Evolutionary conservation across 2,113 vertebrate species (phyloP).

Genomic region (Megaceryle maxima): DNA sequence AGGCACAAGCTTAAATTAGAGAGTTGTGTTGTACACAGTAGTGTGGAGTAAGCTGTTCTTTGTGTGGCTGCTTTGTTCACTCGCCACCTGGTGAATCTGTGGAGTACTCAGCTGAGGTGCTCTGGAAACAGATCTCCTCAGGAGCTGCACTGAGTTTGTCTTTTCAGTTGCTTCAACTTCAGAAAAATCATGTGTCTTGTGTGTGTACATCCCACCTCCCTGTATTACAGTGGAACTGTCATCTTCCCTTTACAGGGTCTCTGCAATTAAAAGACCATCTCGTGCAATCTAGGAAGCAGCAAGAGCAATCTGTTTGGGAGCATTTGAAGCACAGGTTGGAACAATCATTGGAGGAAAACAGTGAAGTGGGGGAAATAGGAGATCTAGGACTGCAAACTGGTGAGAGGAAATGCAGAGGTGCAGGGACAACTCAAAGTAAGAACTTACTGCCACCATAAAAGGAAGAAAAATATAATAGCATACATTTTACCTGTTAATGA

Average conservation of each 20-base stretch:
- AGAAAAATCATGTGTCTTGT: background rate
- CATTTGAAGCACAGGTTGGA: background rate
- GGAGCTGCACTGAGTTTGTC: background rate
- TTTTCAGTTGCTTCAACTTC: background rate
- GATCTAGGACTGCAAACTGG: background rate
- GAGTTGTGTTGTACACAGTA: background rate
- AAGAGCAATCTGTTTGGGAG: constrained; percentile 14
- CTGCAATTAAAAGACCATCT: background rate
- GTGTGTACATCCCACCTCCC: background rate
- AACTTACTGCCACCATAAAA: background rate
- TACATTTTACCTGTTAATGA: background rate
- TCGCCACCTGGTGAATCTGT: background rate
- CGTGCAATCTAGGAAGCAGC: background rate
- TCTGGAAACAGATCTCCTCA: background rate
- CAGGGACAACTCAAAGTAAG: background rate
- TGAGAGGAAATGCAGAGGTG: background rate
- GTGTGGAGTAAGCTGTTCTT: background rate
- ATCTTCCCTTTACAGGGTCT: background rate
- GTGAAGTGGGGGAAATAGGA: background rate
- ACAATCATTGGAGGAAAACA: background rate
- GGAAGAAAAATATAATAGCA: background rate
- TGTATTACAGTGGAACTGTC: background rate
- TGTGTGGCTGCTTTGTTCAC: background rate
- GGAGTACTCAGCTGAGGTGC: background rate
- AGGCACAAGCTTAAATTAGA: background rate